Percentiles rank a stretch among this genome's conserved stretches.
These are phyloP conservation scores for Drosophila cardini DNA, from an alignment of 1,140 invertebrate genomes.

Conservation along the genomic window DNA sequence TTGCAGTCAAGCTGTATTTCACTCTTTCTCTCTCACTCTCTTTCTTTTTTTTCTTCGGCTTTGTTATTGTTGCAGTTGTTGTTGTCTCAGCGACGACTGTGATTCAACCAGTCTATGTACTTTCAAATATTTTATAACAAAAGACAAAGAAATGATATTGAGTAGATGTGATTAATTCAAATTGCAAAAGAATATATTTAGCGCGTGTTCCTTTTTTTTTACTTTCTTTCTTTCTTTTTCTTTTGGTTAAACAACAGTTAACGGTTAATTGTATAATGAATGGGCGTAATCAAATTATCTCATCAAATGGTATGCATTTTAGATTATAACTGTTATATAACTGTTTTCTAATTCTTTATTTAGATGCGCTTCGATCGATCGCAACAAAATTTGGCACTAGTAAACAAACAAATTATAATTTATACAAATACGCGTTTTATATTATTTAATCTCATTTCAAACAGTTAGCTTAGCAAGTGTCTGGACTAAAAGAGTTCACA, in stretches of 20 bases:
- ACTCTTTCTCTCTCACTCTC: not conserved
- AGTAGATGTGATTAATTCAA: slow-evolving; percentile 8
- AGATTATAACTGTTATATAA: not conserved
- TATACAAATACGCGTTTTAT: no score
- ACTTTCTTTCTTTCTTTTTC: no score
- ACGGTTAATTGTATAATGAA: slow-evolving; percentile 10
- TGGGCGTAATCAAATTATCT: slow-evolving; percentile 13
- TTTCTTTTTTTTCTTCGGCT: slow-evolving; percentile 8
- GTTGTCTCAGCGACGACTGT: not conserved
- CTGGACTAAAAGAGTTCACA: no score
- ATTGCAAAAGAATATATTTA: slow-evolving; percentile 4
- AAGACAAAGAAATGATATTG: slow-evolving; percentile 7
- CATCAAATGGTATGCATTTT: slow-evolving; percentile 9
- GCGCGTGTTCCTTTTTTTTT: not conserved
- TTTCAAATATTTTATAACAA: slow-evolving; percentile 4
- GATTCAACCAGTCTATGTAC: slow-evolving; percentile 1
- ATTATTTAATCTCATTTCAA: no score
- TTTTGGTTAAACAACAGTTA: slow-evolving; percentile 1
- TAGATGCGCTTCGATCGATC: not conserved
- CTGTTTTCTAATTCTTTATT: not conserved
- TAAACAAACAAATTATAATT: not conserved
- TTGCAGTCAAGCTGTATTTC: slow-evolving; percentile 9
- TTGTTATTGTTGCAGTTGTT: not conserved
- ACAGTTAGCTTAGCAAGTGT: no score
- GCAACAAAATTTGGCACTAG: not conserved